Evolutionary conservation across 2,797 vertebrate species (phyloP).

Genomic region (Cryptoblepharus egeriae): DNA sequence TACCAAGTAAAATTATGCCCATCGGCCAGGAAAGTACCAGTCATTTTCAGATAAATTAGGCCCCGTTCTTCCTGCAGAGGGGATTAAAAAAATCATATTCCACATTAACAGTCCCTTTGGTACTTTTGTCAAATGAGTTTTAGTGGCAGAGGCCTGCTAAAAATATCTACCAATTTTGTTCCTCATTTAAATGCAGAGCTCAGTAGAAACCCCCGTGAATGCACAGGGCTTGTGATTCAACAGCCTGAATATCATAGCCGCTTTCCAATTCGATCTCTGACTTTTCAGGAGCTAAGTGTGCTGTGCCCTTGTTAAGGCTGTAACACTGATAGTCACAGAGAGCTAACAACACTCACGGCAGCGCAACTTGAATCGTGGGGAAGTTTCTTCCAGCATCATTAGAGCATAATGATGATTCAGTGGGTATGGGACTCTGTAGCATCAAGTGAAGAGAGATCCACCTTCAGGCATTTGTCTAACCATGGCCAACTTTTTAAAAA

Average conservation of each 20-base stretch:
- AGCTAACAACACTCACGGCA: neutral
- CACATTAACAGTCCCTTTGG: conserved; percentile 70
- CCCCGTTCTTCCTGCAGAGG: conserved; percentile 66
- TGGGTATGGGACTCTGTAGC: neutral
- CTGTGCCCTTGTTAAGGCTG: neutral
- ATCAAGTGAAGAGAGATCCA: neutral
- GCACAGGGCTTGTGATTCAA: conserved; percentile 44
- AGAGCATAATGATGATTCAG: neutral
- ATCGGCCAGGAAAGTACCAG: conserved; percentile 68
- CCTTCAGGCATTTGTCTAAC: too few relatives aligned
- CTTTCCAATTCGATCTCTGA: neutral
- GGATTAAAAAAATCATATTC: conserved; percentile 60
- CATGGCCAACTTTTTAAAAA: too few relatives aligned
- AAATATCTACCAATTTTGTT: conserved; percentile 71
- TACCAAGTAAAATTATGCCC: conserved; percentile 59
- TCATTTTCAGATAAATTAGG: conserved; percentile 71
- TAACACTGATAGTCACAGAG: neutral
- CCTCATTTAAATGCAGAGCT: conserved; percentile 65
- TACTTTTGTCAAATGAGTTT: conserved; percentile 73
- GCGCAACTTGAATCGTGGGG: neutral
- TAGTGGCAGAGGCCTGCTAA: conserved; percentile 68
- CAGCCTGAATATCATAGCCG: conserved; percentile 24
- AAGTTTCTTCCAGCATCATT: conserved; percentile 25
- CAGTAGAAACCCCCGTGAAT: conserved; percentile 47
- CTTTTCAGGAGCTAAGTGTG: conserved; percentile 14